Evolutionary conservation across 2,888 invertebrate species (phyloP), one percentile per base, ranked within the genome.

Genomic region (Nesidiocoris tenuis): DNA sequence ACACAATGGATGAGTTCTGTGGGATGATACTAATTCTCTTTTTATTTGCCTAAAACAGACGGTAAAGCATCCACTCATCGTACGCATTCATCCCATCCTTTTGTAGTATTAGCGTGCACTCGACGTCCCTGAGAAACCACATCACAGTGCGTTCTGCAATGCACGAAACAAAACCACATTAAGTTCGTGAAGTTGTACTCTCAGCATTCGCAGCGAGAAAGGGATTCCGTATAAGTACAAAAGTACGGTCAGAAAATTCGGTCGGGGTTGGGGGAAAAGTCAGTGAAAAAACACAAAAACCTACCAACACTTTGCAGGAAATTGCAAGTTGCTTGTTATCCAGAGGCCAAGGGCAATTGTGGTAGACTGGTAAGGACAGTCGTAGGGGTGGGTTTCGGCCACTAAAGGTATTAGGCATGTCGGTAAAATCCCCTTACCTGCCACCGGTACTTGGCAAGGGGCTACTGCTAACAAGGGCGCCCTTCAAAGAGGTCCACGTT

Each of bases 321-420:
- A 39, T 3, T 39, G 12, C 39, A 12, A 39, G 39, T 39, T 7
- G 39, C 39, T 39, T 39, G 39, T 39, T 39, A 39, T 12, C 39
- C 39, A 7, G 3, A 39, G 39, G 39, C 39, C 39, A 39, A 12
- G 12, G 12, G 12, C 39, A 39, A 39, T 39, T 39, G 39, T 39
- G 39, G 39, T 39, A 39, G 39, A 39, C 12, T 7, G 12, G 39
- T 7, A 39, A 7, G 39, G 12, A 39, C 39, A 39, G 39, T 39
- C 12, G 39, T 39, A 39, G 39, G 3, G 12, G 39, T 39, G 12
- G 39, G 39, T 39, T 39, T 39, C 39, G 72, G 72, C 63, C 61
- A 72, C 72, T 72, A 72, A 72, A 72, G 72, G 72, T 72, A 72
- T 72, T 72, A 72, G 61, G 39, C 72, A 72, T 72, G 72, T 72